phyloP scores from a whole-genome alignment of 2,888 invertebrate species.

The Polydrusus tereticollis region DNA sequence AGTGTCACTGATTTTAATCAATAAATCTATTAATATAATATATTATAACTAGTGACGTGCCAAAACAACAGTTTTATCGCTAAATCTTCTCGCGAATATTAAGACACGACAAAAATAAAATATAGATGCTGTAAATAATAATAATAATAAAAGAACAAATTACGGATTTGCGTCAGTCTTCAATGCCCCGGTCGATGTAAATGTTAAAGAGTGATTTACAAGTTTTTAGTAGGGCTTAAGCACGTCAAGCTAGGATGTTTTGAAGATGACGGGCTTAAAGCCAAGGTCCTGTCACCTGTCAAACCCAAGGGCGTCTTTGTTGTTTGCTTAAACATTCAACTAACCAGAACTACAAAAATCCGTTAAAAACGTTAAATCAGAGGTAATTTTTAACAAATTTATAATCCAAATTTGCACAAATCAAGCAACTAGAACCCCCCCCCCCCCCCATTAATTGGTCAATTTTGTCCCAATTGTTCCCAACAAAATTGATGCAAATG shows the following conservation, averaged over 20 bases:
- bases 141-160: not conserved
- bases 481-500: too few species aligned
- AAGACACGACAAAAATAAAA: not conserved
- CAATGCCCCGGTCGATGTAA: not conserved
- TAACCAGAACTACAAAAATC: too few species aligned
- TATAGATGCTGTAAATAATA: constrained; percentile 10
- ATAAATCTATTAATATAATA: constrained; percentile 13
- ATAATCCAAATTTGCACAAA: too few species aligned
- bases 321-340: too few species aligned
- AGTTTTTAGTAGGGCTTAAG: not conserved
- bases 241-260: constrained; percentile 4
- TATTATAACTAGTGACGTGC: not conserved
- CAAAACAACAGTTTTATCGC: not conserved
- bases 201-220: constrained; percentile 15
- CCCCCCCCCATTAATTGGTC: too few species aligned
- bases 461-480: too few species aligned
- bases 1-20: constrained; percentile 8
- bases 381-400: too few species aligned
- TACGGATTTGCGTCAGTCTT: constrained; percentile 6
- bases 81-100: not conserved
- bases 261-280: constrained; percentile 19
- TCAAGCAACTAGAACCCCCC: too few species aligned
- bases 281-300: constrained; percentile 12
- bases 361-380: too few species aligned
- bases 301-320: constrained; percentile 8